Percentiles rank a stretch among this genome's conserved stretches.
phyloP scores from a whole-genome alignment of 2,113 vertebrate species.

The Dissostichus mawsoni region DNA sequence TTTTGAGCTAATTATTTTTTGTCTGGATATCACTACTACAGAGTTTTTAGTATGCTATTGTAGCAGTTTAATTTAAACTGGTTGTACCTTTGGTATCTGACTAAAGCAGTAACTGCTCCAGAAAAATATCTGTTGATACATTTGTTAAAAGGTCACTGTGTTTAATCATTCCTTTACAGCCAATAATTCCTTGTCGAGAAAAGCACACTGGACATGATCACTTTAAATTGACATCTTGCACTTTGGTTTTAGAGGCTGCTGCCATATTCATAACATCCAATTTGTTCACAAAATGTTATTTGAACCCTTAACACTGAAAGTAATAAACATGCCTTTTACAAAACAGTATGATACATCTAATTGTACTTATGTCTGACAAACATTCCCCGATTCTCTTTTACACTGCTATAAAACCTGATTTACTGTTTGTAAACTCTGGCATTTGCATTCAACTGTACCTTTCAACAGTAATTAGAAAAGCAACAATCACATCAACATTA shows the following conservation, averaged over 20 bases:
- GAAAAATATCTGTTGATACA: constrained; percentile 52
- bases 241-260: constrained; percentile 77
- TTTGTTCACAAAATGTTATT: constrained; percentile 49
- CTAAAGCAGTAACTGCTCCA: constrained; percentile 63
- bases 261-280: constrained; percentile 60
- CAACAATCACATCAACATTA: not conserved
- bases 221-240: constrained; percentile 76
- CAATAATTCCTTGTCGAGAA: constrained; percentile 61
- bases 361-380: constrained; percentile 32
- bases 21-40: constrained; percentile 70
- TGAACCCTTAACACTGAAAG: constrained; percentile 21
- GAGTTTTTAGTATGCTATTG: constrained; percentile 64
- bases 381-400: constrained; percentile 42
- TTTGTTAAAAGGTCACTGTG: constrained; percentile 67
- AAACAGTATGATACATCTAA: not conserved
- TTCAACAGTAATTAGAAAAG: constrained; percentile 5
- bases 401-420: constrained; percentile 36
- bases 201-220: constrained; percentile 79
- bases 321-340: constrained; percentile 6
- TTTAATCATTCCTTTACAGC: constrained; percentile 70
- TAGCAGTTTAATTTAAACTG: constrained; percentile 76
- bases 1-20: constrained; percentile 57
- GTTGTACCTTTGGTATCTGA: constrained; percentile 74
- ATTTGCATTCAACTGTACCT: constrained; percentile 39
- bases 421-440: constrained; percentile 25